A percentile compares a stretch with the other conserved stretches of the same genome.
phyloP scores from a whole-genome alignment of 1,140 invertebrate species.

The Himalopsyche phryganea region DNA sequence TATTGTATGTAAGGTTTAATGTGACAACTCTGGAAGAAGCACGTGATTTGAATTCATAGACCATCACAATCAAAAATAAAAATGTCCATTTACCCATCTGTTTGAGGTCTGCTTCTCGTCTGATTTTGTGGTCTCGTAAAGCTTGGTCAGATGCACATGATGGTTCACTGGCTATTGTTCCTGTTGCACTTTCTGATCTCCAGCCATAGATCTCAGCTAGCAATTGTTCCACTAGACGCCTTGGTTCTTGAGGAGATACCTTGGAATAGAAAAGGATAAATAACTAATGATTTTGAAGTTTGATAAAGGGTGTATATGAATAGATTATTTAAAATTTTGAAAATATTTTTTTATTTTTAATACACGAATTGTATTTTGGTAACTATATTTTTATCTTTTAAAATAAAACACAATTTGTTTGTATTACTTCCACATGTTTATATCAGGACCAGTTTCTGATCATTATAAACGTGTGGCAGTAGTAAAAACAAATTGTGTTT shows the following conservation, averaged over 20 bases:
- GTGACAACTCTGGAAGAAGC: too few relatives aligned
- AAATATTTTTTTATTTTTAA: neutral
- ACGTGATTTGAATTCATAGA: too few relatives aligned
- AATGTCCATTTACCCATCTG: conserved; percentile 10
- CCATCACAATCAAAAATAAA: too few relatives aligned
- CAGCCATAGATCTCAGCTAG: conserved; percentile 28
- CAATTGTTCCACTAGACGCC: conserved; percentile 25
- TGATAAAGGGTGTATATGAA: too few relatives aligned
- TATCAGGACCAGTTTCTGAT: too few relatives aligned
- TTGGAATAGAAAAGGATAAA: neutral
- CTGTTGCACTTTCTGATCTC: neutral
- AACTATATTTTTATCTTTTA: conserved; percentile 3
- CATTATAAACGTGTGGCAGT: too few relatives aligned
- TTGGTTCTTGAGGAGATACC: neutral
- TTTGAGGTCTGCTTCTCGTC: conserved; percentile 7
- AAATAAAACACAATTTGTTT: too few relatives aligned
- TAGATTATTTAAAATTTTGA: too few relatives aligned
- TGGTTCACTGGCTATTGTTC: neutral
- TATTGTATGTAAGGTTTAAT: too few relatives aligned
- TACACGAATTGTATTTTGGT: neutral
- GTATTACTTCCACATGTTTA: too few relatives aligned
- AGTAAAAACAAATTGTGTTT: too few relatives aligned
- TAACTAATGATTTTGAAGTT: too few relatives aligned
- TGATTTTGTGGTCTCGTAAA: neutral
- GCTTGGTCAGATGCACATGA: conserved; percentile 16